These are phyloP conservation scores for Aythya baeri DNA, from an alignment of 2,113 vertebrate species.

Conservation along the genomic window DNA sequence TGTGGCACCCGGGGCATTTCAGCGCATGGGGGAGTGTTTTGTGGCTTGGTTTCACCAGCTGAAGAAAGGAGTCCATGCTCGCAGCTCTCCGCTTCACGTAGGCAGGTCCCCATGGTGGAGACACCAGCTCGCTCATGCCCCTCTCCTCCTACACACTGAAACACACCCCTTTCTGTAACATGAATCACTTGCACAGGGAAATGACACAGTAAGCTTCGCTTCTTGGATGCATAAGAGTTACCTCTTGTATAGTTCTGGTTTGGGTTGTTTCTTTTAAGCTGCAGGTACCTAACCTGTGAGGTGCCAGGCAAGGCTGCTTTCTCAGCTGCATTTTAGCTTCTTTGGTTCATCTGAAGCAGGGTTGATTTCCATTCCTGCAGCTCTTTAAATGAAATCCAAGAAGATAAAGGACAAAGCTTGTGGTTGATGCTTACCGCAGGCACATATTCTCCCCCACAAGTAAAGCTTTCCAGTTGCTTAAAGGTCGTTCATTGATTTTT, in stretches of 20 bases:
- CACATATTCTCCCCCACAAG: not conserved
- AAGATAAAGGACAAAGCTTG: not conserved
- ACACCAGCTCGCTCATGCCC: not conserved
- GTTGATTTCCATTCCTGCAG: not conserved
- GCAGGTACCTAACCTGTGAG: not conserved
- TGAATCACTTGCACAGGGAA: not conserved
- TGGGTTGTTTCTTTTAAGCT: not conserved
- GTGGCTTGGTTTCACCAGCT: not conserved
- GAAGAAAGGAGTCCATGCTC: conserved; percentile 33
- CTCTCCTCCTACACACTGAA: not conserved
- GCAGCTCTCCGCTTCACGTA: conserved; percentile 46
- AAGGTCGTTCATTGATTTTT: not conserved
- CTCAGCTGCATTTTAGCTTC: conserved; percentile 1
- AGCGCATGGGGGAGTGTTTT: not conserved
- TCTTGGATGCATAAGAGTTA: not conserved
- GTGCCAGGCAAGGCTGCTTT: not conserved
- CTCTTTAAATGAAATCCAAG: not conserved
- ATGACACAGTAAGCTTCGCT: not conserved
- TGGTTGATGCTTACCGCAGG: not conserved
- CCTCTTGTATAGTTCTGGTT: not conserved
- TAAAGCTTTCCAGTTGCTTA: not conserved
- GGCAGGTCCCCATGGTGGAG: not conserved
- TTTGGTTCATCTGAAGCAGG: not conserved
- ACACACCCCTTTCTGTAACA: not conserved
- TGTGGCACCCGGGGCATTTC: not conserved